A percentile compares a stretch with the other conserved stretches of the same genome.
Evolutionary conservation across 1,140 invertebrate species (phyloP).

Genomic region (Hypsibius dujardini): DNA sequence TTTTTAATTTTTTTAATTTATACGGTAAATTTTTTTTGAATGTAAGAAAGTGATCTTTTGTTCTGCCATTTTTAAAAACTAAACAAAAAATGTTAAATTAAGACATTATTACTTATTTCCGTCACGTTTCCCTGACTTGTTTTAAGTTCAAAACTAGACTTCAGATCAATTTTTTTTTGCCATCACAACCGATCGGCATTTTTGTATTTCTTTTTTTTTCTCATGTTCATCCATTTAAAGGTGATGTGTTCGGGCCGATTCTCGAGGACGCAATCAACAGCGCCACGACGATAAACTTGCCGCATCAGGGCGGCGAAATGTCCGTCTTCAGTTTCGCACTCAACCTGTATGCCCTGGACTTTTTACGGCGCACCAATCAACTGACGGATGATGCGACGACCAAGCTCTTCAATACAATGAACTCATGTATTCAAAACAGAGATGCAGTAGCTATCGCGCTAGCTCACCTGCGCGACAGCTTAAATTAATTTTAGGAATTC

Average conservation of each 20-base stretch:
- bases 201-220: neutral
- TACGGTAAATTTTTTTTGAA: conserved; percentile 17
- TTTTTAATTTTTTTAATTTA: too few species aligned
- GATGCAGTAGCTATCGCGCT: too few species aligned
- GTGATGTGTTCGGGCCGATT: conserved; percentile 86
- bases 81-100: too few species aligned
- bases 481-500: neutral
- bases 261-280: conserved; percentile 55
- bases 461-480: too few species aligned
- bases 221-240: conserved; percentile 28
- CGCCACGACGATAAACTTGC: conserved; percentile 25
- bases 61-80: conserved; percentile 1
- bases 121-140: too few species aligned
- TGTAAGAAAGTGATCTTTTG: neutral
- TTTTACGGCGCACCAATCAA: conserved; percentile 74
- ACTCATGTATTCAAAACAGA: conserved; percentile 34
- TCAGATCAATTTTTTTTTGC: too few species aligned
- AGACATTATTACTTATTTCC: too few species aligned
- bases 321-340: conserved; percentile 87
- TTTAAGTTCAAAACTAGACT: too few species aligned
- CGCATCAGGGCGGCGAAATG: conserved; percentile 66
- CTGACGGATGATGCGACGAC: conserved; percentile 45
- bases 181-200: neutral
- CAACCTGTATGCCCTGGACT: conserved; percentile 72
- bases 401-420: conserved; percentile 64